phyloP scores from a whole-genome alignment of 2,797 vertebrate genomes.

The Channa striata region DNA sequence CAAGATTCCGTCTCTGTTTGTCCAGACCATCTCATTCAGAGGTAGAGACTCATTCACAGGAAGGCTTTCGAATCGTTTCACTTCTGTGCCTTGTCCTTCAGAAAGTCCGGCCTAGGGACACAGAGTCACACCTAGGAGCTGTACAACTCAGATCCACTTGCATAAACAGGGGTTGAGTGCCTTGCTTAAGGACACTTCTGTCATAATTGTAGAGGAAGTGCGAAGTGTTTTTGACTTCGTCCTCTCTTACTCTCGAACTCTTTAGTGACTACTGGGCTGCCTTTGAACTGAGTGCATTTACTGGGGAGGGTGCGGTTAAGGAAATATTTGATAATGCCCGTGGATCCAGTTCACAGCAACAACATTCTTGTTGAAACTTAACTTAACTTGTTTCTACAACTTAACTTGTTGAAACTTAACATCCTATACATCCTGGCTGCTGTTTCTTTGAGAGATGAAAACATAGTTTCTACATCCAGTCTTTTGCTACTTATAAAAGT shows the following conservation, averaged over 20 bases:
- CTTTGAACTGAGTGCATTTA: constrained; percentile 20
- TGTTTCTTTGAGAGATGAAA: no score
- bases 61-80: constrained; percentile 3
- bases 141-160: constrained; percentile 22
- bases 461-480: no score
- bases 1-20: not conserved
- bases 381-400: no score
- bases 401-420: no score
- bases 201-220: constrained; percentile 33
- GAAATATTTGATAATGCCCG: constrained; percentile 14
- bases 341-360: not conserved
- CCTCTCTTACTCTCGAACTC: constrained; percentile 4
- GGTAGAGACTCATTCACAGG: not conserved
- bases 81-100: constrained; percentile 40
- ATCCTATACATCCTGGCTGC: no score
- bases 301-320: constrained; percentile 15
- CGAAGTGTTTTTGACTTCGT: constrained; percentile 18
- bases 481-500: no score
- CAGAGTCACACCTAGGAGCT: constrained; percentile 29
- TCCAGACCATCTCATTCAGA: not conserved
- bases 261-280: constrained; percentile 7
- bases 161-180: constrained; percentile 25
- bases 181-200: constrained; percentile 29
- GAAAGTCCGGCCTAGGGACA: constrained; percentile 23
- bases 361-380: no score